phyloP scores from a whole-genome alignment of 1,140 invertebrate genomes.

The Proctacanthus coquilletti region DNA sequence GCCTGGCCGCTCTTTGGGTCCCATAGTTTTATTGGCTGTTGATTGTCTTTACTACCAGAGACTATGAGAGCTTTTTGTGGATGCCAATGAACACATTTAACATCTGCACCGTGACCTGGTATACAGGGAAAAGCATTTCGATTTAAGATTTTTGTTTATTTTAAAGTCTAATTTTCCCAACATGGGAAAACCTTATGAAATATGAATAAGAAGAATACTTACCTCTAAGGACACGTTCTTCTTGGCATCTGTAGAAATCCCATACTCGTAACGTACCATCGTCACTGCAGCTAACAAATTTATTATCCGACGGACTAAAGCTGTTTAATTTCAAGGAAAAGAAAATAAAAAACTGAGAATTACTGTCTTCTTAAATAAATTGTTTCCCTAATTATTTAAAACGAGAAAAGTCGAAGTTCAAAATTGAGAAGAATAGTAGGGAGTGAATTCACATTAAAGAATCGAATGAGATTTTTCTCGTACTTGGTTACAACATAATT shows the following conservation, averaged over 20 bases:
- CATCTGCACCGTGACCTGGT: slow-evolving; percentile 97
- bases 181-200: no score
- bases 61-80: slow-evolving; percentile 92
- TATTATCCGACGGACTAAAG: slow-evolving; percentile 97
- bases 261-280: slow-evolving; percentile 96
- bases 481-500: no score
- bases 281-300: slow-evolving; percentile 98
- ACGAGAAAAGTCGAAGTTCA: no score
- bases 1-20: slow-evolving; percentile 91
- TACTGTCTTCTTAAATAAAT: no score
- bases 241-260: slow-evolving; percentile 94
- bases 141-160: no score
- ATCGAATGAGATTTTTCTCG: no score
- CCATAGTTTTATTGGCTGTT: slow-evolving; percentile 99
- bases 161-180: no score
- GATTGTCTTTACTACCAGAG: slow-evolving; percentile 98
- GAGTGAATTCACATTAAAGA: no score
- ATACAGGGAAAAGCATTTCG: no score
- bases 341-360: not conserved
- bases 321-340: slow-evolving; percentile 34
- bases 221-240: slow-evolving; percentile 92
- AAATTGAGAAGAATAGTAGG: no score
- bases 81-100: slow-evolving; percentile 99
- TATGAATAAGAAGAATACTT: slow-evolving; percentile 23
- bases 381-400: no score